Base-by-base conservation (phyloP, 2,797 vertebrate genomes). In the Epinephelus awoara region DNA sequence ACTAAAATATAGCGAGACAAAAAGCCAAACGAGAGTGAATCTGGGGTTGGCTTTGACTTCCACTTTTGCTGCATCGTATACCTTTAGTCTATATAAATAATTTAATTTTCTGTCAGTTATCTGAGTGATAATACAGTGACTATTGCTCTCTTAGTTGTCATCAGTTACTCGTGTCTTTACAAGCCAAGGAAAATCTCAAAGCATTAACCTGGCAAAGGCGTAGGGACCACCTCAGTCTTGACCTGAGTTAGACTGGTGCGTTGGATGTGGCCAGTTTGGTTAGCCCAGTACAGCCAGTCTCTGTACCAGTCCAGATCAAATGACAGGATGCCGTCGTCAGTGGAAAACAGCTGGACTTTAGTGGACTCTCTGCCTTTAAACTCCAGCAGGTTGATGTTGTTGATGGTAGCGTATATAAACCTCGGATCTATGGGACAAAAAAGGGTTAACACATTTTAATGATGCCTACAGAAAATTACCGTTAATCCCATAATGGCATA, bases 271-370 rank as follows among this genome's bases (percentile, higher is more conserved):
- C 97, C 96, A 2, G 17, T 94, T 9, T 93, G 83, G 90, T 97
- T 96, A 0, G 92, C 91, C 94, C 97, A 98, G 10, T 98, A 97
- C 21, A 97, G 67, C 83, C 94, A 91, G 0, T 94, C 92, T 85
- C 94, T 95, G 82, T 93, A 93, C 97, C 96, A 98, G 87, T 97
- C 96, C 25, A 98, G 29, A 14, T 97, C 97, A 90, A 98, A 96
- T 4, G 97, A 92, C 47, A 94, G 84, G 59, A 97, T 77, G 38
- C 91, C 62, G 6, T 94, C 89, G 1, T 88, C 67, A 10, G 96
- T 91, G 21, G 92, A 71, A 63, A 95, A 94, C n/a, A 98, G 83
- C 50, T 64, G 55, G 1, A 75, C 90, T 76, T 92, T 87, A 0
- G 70, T 42, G 15, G 51, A 81, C 4, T 84, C 85, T 58, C 78